These are phyloP conservation scores for Prionace glauca DNA, from an alignment of 2,797 vertebrate genomes.

Conservation along the genomic window DNA sequence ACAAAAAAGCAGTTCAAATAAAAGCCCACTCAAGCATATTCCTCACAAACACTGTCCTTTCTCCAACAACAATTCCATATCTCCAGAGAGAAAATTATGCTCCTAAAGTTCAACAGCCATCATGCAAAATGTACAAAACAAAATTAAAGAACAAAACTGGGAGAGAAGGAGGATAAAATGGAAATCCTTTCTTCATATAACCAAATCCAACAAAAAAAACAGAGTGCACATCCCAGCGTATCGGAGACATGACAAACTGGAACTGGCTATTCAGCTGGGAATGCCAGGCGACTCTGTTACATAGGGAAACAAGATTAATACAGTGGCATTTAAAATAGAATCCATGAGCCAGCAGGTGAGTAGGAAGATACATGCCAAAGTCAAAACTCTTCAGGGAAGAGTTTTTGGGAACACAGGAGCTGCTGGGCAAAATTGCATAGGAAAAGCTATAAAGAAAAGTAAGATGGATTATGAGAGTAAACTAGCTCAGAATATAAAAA, in stretches of 20 bases:
- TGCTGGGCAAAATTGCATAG: too few species aligned
- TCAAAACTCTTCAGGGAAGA: not conserved
- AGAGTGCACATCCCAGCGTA: not conserved
- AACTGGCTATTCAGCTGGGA: not conserved
- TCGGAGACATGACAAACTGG: not conserved
- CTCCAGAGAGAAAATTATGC: too few species aligned
- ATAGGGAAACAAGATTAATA: not conserved
- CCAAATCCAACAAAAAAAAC: too few species aligned
- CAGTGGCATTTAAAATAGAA: not conserved
- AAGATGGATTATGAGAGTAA: too few species aligned
- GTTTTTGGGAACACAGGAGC: not conserved
- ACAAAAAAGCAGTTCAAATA: not conserved
- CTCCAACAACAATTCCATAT: not conserved
- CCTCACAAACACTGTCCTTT: not conserved
- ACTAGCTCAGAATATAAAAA: too few species aligned
- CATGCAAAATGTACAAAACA: not conserved
- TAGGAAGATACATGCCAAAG: not conserved
- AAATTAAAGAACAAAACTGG: not conserved
- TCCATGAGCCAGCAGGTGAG: not conserved
- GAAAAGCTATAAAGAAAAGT: too few species aligned
- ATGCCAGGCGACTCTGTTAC: not conserved
- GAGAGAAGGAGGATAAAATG: not conserved
- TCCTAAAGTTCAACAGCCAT: not conserved
- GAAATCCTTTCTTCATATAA: too few species aligned
- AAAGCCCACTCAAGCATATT: not conserved